Percentiles rank a stretch among this genome's conserved stretches.
Evolutionary conservation across 1,140 invertebrate genomes (phyloP).

Genomic region (Zaprionus camerounensis): DNA sequence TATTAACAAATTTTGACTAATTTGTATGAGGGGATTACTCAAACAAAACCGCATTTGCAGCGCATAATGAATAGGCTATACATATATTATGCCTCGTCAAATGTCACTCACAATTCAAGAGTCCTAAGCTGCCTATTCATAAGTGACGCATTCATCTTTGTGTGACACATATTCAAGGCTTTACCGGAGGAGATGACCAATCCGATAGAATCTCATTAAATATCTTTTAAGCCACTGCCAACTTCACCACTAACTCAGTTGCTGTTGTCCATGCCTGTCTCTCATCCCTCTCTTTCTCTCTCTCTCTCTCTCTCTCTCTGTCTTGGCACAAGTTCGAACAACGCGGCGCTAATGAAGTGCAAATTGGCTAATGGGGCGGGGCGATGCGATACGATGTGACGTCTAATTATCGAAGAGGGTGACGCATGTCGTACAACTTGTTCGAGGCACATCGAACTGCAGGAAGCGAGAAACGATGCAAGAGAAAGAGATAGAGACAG

Average conservation of each 20-base stretch:
- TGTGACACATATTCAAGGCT: not conserved
- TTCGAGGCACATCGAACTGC: constrained; percentile 34
- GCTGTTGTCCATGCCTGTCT: constrained; percentile 3
- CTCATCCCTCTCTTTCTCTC: not conserved
- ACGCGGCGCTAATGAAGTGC: constrained; percentile 74
- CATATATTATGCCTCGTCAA: not conserved
- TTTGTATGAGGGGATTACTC: not conserved
- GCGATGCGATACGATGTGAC: constrained; percentile 28
- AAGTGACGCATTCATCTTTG: constrained; percentile 2
- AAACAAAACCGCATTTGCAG: not conserved
- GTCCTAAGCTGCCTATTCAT: constrained; percentile 23
- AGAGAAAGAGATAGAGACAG: not conserved
- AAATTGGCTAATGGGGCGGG: constrained; percentile 71
- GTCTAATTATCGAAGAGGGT: constrained; percentile 73
- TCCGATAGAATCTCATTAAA: constrained; percentile 54
- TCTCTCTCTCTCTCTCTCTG: not conserved
- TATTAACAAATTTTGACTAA: not conserved
- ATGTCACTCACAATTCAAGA: constrained; percentile 11
- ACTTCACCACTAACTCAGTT: constrained; percentile 12
- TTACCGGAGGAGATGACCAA: not conserved
- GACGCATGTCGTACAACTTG: constrained; percentile 45
- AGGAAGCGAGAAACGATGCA: not conserved
- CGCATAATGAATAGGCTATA: not conserved
- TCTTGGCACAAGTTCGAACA: constrained; percentile 15
- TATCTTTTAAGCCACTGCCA: constrained; percentile 17